Evolutionary conservation across 2,113 vertebrate genomes (phyloP), one percentile per base, ranked within the genome.

Genomic region (Anhinga anhinga): DNA sequence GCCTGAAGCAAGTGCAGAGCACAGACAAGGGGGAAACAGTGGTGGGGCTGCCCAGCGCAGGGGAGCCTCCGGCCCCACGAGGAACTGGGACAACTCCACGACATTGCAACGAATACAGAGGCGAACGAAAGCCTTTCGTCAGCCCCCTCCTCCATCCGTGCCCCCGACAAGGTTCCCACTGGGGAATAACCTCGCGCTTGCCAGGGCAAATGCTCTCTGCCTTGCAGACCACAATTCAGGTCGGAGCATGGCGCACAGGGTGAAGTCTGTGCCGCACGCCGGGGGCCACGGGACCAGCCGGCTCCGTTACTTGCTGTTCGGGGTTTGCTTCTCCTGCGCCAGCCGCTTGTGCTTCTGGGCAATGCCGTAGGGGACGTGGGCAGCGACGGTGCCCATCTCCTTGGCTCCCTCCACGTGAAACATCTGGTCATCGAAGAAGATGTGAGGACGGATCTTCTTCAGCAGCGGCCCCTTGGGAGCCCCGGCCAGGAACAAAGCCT

Each of bases 381-480:
- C 99, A 0, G 99, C 99, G 5, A 99, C 98, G 0, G 99, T 99
- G 86, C 99, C 99, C 97, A 99, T 92, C 95, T 99, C 99, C 55
- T 99, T 98, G 27, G 99, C 99, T 1, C 99, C 99, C 40, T 99
- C 99, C 96, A 99, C 98, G 0, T 99, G 99, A 96, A 99, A 99
- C 99, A 99, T 99, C 98, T 99, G 99, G 97, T 99, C 99, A 1
- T 99, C 99, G 1, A 99, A 99, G 98, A 99, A 99, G 96, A 99
- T 99, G 83, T 99, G 99, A 1, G 99, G 99, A 13, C 99, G 97
- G 94, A 99, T 99, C 97, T 99, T 99, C 93, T 98, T 99, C 8
- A 99, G 98, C 96, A 99, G 98, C 0, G 99, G 99, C 2, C 99
- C 99, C 86, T 99, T 99, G 91, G 99, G 99, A 7, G 99, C 99